Evolutionary conservation across 2,113 vertebrate species (phyloP).

Genomic region (Papio anubis): DNA sequence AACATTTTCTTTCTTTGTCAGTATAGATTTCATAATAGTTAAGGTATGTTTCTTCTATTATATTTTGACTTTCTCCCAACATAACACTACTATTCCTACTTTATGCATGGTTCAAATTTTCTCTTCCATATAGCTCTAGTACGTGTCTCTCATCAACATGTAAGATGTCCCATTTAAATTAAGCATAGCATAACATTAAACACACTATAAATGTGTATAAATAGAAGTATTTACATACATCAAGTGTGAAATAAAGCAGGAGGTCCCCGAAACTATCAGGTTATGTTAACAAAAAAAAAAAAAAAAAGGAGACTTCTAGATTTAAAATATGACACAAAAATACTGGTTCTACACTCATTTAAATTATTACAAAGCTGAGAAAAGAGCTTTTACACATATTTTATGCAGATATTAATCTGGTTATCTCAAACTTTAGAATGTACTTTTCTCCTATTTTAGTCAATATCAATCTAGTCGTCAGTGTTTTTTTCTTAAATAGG

Average conservation of each 20-base stretch:
- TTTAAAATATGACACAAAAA: background rate
- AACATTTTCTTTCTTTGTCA: background rate
- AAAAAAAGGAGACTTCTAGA: background rate
- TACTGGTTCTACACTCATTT: background rate
- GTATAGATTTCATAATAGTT: background rate
- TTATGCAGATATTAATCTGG: background rate
- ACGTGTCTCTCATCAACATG: background rate
- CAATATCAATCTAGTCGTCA: background rate
- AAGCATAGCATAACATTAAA: background rate
- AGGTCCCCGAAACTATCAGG: background rate
- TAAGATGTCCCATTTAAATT: background rate
- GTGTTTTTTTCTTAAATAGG: background rate
- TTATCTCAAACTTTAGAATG: background rate
- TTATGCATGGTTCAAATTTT: background rate
- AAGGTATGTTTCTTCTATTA: background rate
- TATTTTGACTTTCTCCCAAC: background rate
- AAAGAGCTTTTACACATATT: background rate
- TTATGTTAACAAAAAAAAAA: background rate
- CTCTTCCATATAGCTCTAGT: background rate
- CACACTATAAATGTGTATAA: background rate
- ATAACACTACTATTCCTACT: background rate
- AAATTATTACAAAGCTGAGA: background rate
- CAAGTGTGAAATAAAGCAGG: background rate
- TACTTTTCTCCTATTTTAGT: background rate
- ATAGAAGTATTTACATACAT: background rate